Evolutionary conservation across 2,113 vertebrate species (phyloP), one percentile per base, ranked within the genome.

Genomic region (Rhadina sibilatrix): DNA sequence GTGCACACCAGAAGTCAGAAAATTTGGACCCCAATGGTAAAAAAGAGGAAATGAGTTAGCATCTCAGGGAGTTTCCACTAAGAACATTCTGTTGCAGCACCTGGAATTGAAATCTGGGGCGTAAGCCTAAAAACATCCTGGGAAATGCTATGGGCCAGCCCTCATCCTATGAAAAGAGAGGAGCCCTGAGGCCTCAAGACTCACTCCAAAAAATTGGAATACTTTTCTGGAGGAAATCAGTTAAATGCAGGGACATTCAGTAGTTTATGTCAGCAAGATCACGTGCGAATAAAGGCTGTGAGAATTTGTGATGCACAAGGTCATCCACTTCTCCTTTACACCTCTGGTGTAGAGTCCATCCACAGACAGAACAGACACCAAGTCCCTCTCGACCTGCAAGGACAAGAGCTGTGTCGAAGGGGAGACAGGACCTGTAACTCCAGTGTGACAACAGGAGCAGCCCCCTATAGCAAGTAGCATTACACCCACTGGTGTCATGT

Each of bases 41-140:
- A 59, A 90, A 72, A 63, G 44, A 68, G 31, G 82, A 93, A 92
- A 83, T 66, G 5, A 93, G 15, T 77, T 71, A 88, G 68, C n/a
- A 63, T 40, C 49, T 42, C 44, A 71, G 68, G 69, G 72, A 53
- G n/a, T 92, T 96, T 94, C 64, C 72, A 64, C 68, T 64, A 78
- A 78, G 75, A 94, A 74, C 9, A 21, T 75, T 81, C 28, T 61
- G 23, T 88, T 78, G 42, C 18, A 2, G 6, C 44, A 84, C 72
- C 35, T 86, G 91, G 68, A 95, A 70, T 78, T 86, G 15, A 86
- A 59, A 83, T 28, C 15, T 75, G n/a, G 8, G 8, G 44, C 83
- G 10, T 44, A 54, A 90, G 4, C 33, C 46, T 75, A 42, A 92
- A 88, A 50, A 44, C 42, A 63, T 56, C 22, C 21, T 11, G 40